Percentiles rank a stretch among this genome's conserved stretches.
Conservation (phyloP, 2,113 vertebrate genomes). For the Tretioscincus oriximinensis region DNA sequence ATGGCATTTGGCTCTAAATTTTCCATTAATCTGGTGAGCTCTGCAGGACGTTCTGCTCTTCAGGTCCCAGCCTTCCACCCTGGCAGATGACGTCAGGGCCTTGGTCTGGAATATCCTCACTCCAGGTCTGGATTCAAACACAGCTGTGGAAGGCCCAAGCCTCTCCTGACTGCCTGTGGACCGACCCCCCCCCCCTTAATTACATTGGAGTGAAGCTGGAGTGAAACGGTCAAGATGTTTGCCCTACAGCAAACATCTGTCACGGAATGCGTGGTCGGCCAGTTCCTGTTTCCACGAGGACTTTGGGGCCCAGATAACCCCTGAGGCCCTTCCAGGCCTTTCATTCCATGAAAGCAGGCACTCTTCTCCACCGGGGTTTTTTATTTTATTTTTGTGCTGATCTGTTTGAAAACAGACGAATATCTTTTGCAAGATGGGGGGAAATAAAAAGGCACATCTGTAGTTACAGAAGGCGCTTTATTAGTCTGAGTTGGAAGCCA, state of each 20-base stretch:
- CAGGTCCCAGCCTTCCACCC: neutral
- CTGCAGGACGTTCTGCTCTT: neutral
- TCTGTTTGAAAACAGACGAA: conserved; percentile 21
- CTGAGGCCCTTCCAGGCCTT: conserved; percentile 12
- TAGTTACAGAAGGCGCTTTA: conserved; percentile 21
- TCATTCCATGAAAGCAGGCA: neutral
- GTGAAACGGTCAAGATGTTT: neutral
- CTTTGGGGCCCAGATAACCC: conserved; percentile 21
- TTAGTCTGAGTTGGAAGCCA: conserved; percentile 3
- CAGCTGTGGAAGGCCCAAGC: neutral
- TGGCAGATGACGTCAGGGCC: neutral
- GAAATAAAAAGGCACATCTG: conserved; percentile 6
- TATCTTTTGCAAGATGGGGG: neutral
- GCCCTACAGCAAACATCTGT: neutral
- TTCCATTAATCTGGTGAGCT: too few relatives aligned
- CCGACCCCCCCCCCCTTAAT: neutral
- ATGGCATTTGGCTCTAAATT: too few relatives aligned
- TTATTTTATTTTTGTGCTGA: neutral
- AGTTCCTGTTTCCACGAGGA: conserved; percentile 20
- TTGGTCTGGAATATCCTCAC: neutral
- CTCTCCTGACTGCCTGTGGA: neutral
- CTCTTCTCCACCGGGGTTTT: neutral
- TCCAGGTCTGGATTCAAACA: neutral
- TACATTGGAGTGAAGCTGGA: neutral
- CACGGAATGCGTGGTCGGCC: neutral